phyloP scores from a whole-genome alignment of 2,888 invertebrate species.

The Heliconius aoede region DNA sequence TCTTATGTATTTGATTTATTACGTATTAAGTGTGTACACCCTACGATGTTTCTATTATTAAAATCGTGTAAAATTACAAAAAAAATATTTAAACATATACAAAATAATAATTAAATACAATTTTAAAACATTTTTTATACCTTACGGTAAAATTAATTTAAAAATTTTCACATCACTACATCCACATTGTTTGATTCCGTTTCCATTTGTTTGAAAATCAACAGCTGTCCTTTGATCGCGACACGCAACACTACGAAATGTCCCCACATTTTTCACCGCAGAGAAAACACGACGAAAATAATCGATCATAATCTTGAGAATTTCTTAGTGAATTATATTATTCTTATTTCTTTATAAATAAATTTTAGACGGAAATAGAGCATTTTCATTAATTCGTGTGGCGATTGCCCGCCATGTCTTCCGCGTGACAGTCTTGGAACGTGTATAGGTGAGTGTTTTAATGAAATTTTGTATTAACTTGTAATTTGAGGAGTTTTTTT shows the following conservation, averaged over 20 bases:
- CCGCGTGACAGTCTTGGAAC: conserved; percentile 22
- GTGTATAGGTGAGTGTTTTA: conserved; percentile 1
- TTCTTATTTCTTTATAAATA: conserved; percentile 42
- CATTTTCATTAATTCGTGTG: conserved; percentile 37
- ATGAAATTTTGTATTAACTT: not conserved
- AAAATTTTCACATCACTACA: conserved; percentile 63
- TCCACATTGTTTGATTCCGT: conserved; percentile 77
- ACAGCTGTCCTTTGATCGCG: conserved; percentile 80
- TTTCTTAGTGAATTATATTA: conserved; percentile 65
- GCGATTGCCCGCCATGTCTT: conserved; percentile 33
- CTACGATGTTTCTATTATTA: no score
- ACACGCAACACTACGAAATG: conserved; percentile 72
- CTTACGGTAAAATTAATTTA: no score
- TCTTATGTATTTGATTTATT: no score
- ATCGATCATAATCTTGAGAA: conserved; percentile 78
- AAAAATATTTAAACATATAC: not conserved
- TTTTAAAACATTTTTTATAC: no score
- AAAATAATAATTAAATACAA: no score
- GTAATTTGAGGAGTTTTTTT: not conserved
- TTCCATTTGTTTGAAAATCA: conserved; percentile 81
- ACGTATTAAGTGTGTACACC: no score
- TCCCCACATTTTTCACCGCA: conserved; percentile 73
- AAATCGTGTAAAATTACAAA: not conserved
- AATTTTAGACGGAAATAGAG: conserved; percentile 38
- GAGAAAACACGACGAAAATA: conserved; percentile 76